These are phyloP conservation scores for Catostomus latipinnis DNA, from an alignment of 2,797 vertebrate genomes.

Conservation along the genomic window DNA sequence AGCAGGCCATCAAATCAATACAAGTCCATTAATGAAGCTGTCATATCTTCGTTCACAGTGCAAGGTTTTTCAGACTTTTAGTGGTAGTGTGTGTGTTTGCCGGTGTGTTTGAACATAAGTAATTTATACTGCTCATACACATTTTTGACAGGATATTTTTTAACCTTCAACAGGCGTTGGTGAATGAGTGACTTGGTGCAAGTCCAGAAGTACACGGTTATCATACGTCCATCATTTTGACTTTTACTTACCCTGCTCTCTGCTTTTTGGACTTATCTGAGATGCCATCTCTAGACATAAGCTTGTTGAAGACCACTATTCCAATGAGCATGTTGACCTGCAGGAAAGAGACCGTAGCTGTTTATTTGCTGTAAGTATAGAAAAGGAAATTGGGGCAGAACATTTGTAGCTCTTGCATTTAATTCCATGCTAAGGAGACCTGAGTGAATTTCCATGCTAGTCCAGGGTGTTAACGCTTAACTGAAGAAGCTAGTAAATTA, in stretches of 20 bases:
- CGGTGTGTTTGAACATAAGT: background rate
- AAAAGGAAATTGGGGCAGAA: background rate
- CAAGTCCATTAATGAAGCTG: slow-evolving; percentile 56
- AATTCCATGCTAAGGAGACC: background rate
- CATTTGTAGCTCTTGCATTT: background rate
- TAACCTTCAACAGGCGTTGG: slow-evolving; percentile 21
- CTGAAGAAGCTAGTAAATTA: background rate
- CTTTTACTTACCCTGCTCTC: slow-evolving; percentile 91
- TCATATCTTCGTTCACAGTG: slow-evolving; percentile 47
- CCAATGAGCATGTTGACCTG: slow-evolving; percentile 99
- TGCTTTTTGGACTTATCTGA: slow-evolving; percentile 99
- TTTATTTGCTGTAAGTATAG: background rate
- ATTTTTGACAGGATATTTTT: slow-evolving; percentile 26
- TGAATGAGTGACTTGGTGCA: slow-evolving; percentile 6
- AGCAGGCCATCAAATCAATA: slow-evolving; percentile 59
- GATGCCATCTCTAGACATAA: slow-evolving; percentile 97
- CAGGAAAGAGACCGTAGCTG: background rate
- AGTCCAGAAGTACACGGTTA: slow-evolving; percentile 20
- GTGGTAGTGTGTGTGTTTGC: slow-evolving; percentile 5
- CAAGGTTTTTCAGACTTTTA: slow-evolving; percentile 29
- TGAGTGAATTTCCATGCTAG: background rate
- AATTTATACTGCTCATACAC: background rate
- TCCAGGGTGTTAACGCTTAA: background rate
- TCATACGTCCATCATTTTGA: slow-evolving; percentile 7
- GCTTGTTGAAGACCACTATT: slow-evolving; percentile 98